Evolutionary conservation across 2,797 vertebrate genomes (phyloP).

Genomic region (Threskiornis aethiopicus): DNA sequence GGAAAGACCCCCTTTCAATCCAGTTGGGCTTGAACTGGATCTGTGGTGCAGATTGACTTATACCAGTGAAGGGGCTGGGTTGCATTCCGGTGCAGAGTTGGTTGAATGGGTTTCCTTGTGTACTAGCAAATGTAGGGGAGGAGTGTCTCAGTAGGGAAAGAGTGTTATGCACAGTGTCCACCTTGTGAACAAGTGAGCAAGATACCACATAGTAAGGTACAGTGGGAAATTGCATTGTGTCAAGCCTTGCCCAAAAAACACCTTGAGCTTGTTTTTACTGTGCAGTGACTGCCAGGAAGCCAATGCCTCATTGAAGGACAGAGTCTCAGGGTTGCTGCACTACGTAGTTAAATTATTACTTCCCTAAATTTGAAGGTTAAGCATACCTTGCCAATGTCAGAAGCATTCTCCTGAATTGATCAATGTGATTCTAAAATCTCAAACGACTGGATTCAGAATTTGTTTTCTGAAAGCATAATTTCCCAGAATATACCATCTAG

Average conservation of each 20-base stretch:
- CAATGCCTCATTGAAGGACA: background rate
- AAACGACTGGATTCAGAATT: background rate
- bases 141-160: background rate
- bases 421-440: background rate
- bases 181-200: background rate
- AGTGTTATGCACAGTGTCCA: rapidly evolving
- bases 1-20: background rate
- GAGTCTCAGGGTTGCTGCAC: background rate
- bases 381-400: background rate
- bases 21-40: background rate
- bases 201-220: background rate
- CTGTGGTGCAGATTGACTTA: background rate
- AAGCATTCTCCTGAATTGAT: background rate
- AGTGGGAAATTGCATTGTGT: background rate
- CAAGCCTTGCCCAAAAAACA: background rate
- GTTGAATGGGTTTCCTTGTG: background rate
- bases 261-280: background rate
- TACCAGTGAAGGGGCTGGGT: background rate
- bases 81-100: background rate
- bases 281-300: background rate
- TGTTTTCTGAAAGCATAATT: background rate
- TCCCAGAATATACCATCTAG: background rate
- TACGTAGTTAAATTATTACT: background rate
- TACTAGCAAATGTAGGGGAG: background rate
- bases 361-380: background rate